Evolutionary conservation across 2,888 invertebrate genomes (phyloP).

Genomic region (Aelia acuminata): DNA sequence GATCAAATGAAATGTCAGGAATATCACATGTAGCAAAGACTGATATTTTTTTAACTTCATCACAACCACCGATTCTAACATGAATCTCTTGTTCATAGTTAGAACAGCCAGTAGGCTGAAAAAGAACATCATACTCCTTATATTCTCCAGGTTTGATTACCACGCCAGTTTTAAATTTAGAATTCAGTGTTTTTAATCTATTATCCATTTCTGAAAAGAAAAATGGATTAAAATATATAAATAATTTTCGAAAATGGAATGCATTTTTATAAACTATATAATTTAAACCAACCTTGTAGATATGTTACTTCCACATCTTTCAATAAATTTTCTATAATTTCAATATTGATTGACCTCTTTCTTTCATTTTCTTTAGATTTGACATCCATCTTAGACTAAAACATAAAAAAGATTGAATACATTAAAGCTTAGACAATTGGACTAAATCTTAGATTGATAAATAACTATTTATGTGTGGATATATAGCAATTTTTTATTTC

Average conservation of each 20-base stretch:
- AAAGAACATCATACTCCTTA: neutral
- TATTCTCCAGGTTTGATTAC: neutral
- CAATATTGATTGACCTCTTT: neutral
- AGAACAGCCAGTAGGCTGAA: conserved; percentile 5
- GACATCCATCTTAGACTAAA: neutral
- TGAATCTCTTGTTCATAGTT: neutral
- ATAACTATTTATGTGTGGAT: no score
- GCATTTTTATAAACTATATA: neutral
- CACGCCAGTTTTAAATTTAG: conserved; percentile 21
- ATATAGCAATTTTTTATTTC: no score
- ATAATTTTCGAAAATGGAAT: no score
- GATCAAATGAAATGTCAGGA: conserved; percentile 27
- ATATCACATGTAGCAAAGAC: conserved; percentile 10
- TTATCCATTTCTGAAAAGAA: neutral
- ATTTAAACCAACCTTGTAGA: neutral
- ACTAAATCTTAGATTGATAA: no score
- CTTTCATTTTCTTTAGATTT: neutral
- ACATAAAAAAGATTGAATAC: neutral
- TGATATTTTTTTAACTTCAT: neutral
- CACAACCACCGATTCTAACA: conserved; percentile 15
- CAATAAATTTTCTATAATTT: neutral
- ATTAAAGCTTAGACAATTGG: neutral
- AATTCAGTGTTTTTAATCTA: neutral
- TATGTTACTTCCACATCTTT: neutral
- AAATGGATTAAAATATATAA: no score